These are phyloP conservation scores for Quadriops clusia DNA, from an alignment of 2,888 invertebrate species.

Conservation along the genomic window DNA sequence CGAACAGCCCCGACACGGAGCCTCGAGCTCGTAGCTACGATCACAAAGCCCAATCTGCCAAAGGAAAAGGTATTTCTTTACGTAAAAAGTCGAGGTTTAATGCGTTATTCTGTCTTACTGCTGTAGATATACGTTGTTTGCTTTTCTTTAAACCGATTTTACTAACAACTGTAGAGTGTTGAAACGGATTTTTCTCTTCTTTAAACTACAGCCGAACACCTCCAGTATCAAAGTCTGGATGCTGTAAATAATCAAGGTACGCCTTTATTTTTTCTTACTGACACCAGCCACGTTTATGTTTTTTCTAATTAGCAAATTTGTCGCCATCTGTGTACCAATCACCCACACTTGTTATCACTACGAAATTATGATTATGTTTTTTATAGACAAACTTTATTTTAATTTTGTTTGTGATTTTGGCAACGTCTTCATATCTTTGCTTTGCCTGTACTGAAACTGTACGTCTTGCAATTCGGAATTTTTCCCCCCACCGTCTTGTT, in stretches of 20 bases:
- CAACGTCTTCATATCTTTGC: conserved; percentile 19
- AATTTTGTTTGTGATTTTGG: conserved; percentile 23
- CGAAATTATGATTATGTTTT: no score
- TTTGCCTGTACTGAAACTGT: conserved; percentile 15
- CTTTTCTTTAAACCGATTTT: no score
- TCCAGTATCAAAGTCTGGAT: conserved; percentile 54
- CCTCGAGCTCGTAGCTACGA: conserved; percentile 57
- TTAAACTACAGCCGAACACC: conserved; percentile 44
- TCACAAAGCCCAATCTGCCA: conserved; percentile 41
- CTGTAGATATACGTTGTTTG: no score
- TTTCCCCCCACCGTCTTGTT: conserved; percentile 1
- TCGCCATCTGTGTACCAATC: no score
- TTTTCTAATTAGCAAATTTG: no score
- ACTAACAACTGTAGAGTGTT: no score
- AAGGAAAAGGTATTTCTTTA: conserved; percentile 36
- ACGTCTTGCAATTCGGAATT: conserved; percentile 5
- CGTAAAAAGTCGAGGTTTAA: no score
- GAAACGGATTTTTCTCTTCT: no score
- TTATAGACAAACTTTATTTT: conserved; percentile 19
- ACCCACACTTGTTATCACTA: no score
- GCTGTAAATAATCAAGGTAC: conserved; percentile 55
- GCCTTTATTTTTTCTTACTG: conserved; percentile 20
- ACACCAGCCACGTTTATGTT: no score
- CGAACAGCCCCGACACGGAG: conserved; percentile 44
- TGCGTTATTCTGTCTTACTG: no score